Conservation (phyloP, 2,797 vertebrate genomes). For the Hemibagrus guttatus region DNA sequence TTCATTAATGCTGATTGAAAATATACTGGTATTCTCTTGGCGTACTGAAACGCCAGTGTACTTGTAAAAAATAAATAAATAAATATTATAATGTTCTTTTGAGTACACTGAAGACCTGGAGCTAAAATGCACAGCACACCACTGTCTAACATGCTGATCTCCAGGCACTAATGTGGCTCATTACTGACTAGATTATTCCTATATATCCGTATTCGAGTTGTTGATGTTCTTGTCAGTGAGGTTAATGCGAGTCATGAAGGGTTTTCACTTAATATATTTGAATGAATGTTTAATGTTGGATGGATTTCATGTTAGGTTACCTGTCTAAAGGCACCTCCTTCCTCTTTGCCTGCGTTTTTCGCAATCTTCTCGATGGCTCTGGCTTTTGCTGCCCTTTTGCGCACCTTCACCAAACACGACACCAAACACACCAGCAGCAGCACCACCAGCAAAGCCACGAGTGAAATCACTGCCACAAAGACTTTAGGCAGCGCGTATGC, state of each 20-base stretch:
- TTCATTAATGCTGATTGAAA: no score
- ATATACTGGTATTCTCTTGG: no score
- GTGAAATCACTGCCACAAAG: constrained; percentile 76
- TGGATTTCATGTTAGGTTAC: constrained; percentile 53
- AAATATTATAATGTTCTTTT: background rate
- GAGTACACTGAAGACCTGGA: background rate
- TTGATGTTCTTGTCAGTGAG: constrained; percentile 6
- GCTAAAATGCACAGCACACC: background rate
- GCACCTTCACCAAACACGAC: constrained; percentile 79
- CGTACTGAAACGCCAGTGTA: no score
- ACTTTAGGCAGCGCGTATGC: constrained; percentile 73
- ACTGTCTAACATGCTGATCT: background rate
- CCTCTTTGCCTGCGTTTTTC: constrained; percentile 74
- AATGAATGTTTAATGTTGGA: background rate
- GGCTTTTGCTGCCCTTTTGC: constrained; percentile 75
- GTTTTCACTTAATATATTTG: background rate
- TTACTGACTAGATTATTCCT: background rate
- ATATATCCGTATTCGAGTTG: background rate
- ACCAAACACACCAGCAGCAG: constrained; percentile 79
- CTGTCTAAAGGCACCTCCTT: constrained; percentile 80
- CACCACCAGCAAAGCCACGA: constrained; percentile 75
- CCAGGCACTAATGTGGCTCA: background rate
- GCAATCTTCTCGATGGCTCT: constrained; percentile 76
- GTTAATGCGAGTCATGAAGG: background rate
- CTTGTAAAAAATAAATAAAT: no score